phyloP scores from a whole-genome alignment of 2,113 vertebrate genomes.

The Rhinoptilus africanus region DNA sequence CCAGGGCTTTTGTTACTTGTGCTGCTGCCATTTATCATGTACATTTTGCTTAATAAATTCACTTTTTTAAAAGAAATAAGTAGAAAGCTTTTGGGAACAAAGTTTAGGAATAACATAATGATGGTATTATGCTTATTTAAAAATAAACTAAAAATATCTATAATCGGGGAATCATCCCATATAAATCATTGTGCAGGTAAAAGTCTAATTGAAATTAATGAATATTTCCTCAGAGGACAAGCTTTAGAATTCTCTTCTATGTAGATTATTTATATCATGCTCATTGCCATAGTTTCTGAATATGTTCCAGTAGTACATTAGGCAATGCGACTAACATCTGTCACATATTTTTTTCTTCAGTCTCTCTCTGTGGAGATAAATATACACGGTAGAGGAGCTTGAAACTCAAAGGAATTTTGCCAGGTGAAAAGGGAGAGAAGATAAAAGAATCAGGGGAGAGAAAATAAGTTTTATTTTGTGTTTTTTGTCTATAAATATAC shows the following conservation, averaged over 20 bases:
- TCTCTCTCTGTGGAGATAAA: background rate
- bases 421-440: background rate
- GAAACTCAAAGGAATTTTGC: background rate
- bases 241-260: background rate
- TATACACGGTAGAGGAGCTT: background rate
- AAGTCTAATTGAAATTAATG: conserved; percentile 17
- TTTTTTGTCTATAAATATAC: background rate
- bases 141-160: background rate
- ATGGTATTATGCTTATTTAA: background rate
- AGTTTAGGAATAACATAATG: background rate
- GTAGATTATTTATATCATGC: conserved; percentile 39
- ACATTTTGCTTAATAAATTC: background rate
- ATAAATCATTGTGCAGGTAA: background rate
- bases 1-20: background rate
- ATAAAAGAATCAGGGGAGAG: background rate
- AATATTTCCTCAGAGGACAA: background rate
- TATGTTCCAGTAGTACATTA: conserved; percentile 25
- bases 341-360: background rate
- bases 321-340: conserved; percentile 50
- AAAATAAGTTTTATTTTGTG: background rate
- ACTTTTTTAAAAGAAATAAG: background rate
- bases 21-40: background rate
- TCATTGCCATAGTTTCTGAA: conserved; percentile 40
- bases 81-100: background rate
- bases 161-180: background rate